Evolutionary conservation across 2,888 invertebrate genomes (phyloP).

Genomic region (Podabrus alpinus): DNA sequence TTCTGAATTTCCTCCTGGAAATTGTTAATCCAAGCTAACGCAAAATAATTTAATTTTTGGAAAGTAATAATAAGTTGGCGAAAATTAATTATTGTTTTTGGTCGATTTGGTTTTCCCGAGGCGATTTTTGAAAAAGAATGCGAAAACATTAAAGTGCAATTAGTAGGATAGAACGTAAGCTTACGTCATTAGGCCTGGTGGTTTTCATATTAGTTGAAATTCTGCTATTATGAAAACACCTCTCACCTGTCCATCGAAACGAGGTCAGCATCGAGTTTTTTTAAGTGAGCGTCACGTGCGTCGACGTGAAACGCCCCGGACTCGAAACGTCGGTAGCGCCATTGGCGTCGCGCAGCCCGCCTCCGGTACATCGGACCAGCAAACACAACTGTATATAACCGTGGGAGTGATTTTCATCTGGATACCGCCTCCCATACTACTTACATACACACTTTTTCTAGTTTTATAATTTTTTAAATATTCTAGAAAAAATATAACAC

Average conservation of each 20-base stretch:
- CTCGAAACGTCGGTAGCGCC: conserved; percentile 45
- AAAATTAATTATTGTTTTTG: conserved; percentile 16
- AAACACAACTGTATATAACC: conserved; percentile 37
- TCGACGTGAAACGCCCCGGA: conserved; percentile 51
- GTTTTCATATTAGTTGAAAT: conserved; percentile 22
- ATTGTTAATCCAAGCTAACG: not conserved
- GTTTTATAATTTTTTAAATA: conserved; percentile 35
- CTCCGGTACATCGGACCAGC: conserved; percentile 47
- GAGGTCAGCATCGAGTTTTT: conserved; percentile 31
- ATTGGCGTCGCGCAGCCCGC: conserved; percentile 55
- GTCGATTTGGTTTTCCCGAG: conserved; percentile 10
- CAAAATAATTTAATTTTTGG: not conserved
- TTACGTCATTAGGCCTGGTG: conserved; percentile 17
- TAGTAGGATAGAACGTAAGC: conserved; percentile 19
- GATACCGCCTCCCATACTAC: conserved; percentile 48
- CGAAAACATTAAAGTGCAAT: conserved; percentile 26
- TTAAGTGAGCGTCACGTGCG: conserved; percentile 46
- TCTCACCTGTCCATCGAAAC: conserved; percentile 32
- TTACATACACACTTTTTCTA: conserved; percentile 39
- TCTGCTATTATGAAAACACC: conserved; percentile 28
- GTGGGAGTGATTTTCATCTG: conserved; percentile 48
- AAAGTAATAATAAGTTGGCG: not conserved
- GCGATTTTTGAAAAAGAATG: conserved; percentile 18
- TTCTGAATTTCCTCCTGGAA: not conserved
- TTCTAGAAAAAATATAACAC: conserved; percentile 26